Conservation (phyloP, 2,888 invertebrate genomes). For the Globia sparganii region DNA sequence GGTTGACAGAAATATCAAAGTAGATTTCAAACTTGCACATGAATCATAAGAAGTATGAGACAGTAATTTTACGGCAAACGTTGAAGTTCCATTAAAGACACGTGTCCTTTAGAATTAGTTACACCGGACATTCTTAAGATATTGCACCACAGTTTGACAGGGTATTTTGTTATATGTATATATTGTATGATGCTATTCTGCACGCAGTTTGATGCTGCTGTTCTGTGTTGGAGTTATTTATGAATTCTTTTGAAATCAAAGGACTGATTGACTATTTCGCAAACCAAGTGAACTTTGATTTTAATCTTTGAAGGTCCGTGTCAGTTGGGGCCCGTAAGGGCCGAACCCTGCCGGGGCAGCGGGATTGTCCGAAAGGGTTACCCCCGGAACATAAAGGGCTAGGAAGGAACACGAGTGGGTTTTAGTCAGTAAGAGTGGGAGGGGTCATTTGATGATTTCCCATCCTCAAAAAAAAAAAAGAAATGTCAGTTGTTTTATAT, state of each 20-base stretch:
- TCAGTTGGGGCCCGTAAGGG: no score
- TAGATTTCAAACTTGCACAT: conserved; percentile 9
- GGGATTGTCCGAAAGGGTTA: no score
- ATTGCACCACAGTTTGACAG: background rate
- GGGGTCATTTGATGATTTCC: no score
- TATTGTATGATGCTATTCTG: background rate
- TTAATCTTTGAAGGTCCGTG: conserved; percentile 3
- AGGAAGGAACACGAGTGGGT: no score
- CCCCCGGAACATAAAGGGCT: no score
- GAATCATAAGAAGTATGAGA: conserved; percentile 3
- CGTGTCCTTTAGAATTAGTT: background rate
- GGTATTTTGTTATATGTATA: background rate
- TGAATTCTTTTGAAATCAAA: background rate
- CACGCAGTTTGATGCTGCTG: background rate
- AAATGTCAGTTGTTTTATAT: background rate
- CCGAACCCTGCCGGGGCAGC: no score
- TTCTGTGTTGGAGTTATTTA: background rate
- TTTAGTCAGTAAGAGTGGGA: no score
- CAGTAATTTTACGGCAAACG: background rate
- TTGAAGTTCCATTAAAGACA: background rate
- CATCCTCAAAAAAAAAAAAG: no score
- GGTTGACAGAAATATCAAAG: conserved; percentile 5
- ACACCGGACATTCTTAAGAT: conserved; percentile 9
- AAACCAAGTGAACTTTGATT: background rate
- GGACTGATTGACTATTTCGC: background rate